Base-by-base conservation (phyloP, 30 jellyfish, hydroid and myxozoan species). In the Aurelia sp. region DNA sequence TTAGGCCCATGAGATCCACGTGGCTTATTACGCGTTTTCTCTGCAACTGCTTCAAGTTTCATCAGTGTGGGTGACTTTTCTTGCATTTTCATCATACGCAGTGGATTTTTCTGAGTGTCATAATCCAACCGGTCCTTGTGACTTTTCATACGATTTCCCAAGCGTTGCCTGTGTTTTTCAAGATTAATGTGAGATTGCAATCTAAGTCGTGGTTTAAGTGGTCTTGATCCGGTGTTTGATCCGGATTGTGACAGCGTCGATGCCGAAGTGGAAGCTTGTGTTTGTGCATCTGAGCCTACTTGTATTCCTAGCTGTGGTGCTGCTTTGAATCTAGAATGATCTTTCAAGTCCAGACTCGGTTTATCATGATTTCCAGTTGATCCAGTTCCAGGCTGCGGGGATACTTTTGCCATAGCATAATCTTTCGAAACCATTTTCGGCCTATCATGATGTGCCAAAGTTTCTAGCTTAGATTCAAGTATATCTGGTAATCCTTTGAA, bases 11-110 rank as follows among this genome's bases (percentile, higher is more conserved):
- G 27, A 22, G 59, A 9, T 1, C 81, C 89, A 35, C 21, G 63
- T 11, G 80, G 73, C 12, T 68, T 82, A 30, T 58, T 67, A 13
- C 79, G 40, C 65, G 82, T 52, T 12, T 37, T 55, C 17, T 71
- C 71, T 62, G 61, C 65, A 1, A 82, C 60, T 11, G 63, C 81
- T 20, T 82, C 85, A 27, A 82, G 71, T 22, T 72, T 74, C 20
- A 62, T 71, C 44, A 68, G 86, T 66, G 72, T 68, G 11, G 92
- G 86, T 6, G 92, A 68, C 62, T 82, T 69, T 35, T 50, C 85
- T n/a, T 50, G 59, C 72, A 30, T 68, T 23, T 82, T 82, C 74
- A 68, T 61, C 75, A 51, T 51, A 19, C 68, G 84, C 33, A 82
- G 62, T 6, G 81, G 82, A 40, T 82, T 82, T 30, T 31, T 70